Percentiles rank a stretch among this genome's conserved stretches.
Conservation (phyloP, 2,113 vertebrate genomes). For the Larimichthys crocea region DNA sequence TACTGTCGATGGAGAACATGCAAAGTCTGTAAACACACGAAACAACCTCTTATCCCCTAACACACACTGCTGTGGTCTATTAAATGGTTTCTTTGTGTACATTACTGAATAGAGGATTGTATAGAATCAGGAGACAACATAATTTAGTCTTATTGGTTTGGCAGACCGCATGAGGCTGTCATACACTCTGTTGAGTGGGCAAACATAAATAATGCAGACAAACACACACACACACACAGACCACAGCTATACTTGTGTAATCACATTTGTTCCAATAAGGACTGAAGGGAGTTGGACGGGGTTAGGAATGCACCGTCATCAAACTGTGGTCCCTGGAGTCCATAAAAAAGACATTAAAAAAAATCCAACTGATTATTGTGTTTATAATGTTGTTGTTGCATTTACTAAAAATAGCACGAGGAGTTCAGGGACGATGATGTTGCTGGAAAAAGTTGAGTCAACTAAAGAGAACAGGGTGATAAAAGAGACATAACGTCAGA, state of each 20-base stretch:
- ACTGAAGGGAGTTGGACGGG: slow-evolving; percentile 23
- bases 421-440: not conserved
- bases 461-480: not conserved
- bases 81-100: slow-evolving; percentile 27
- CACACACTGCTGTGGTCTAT: slow-evolving; percentile 4
- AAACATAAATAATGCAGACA: slow-evolving; percentile 47
- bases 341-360: slow-evolving; percentile 23
- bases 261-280: slow-evolving; percentile 25
- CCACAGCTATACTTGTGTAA: slow-evolving; percentile 28
- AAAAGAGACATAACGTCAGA: not conserved
- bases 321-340: slow-evolving; percentile 18
- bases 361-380: not conserved
- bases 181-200: slow-evolving; percentile 1
- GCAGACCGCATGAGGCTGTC: slow-evolving; percentile 1
- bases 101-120: slow-evolving; percentile 26
- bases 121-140: slow-evolving; percentile 36
- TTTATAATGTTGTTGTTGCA: slow-evolving; percentile 12
- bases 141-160: slow-evolving; percentile 47
- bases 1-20: not conserved
- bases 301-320: slow-evolving; percentile 48
- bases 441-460: not conserved
- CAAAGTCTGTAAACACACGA: slow-evolving; percentile 1
- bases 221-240: slow-evolving; percentile 23
- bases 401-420: slow-evolving; percentile 15
- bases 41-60: slow-evolving; percentile 1